Base-by-base conservation (phyloP, 2,113 vertebrate genomes). In the Charina bottae region DNA sequence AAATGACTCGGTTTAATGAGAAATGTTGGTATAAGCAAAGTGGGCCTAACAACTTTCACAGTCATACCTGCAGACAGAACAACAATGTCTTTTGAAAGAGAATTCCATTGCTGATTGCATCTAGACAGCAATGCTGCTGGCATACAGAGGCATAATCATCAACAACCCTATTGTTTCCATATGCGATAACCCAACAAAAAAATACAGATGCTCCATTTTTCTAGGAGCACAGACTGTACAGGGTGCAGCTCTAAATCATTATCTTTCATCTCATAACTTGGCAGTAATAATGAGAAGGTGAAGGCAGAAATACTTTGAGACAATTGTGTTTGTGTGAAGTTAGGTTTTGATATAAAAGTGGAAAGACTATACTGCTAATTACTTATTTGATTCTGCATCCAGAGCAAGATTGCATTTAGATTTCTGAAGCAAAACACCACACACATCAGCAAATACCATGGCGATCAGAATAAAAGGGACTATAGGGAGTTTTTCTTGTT, bases 141-240 rank as follows among this genome's bases (percentile, higher is more conserved):
- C 59, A 91, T 78, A 42, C 54, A 55, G 85, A 85, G n/a, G 28
- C 49, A 92, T 93, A 90, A 72, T 94, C 53, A 89, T 7, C 64
- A 90, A 93, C 58, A 88, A 87, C 55, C 56, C 46, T 90, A 85
- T 59, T 90, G 56, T 89, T 90, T 94, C 83, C 90, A 85, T 53
- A 49, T 2, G 24, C 85, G 21, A 2, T 55, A 23, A n/a, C 54
- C 26, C 3, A 12, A n/a, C 23, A 55, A 83, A 53, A 49, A 64
- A 72, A 88, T 90, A 6, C 33, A 68, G 55, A 59, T 28, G 2
- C 33, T 54, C 6, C 60, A 85, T 56, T 90, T 93, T 4, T 85
- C 8, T 8, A 55, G 19, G 13, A 92, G 37, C n/a, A 86, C 6
- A 72, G 53, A 37, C 72, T 23, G 6, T n/a, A 46, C 54, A 1